These are phyloP conservation scores for Irena cyanogastra DNA, from an alignment of 2,113 vertebrate genomes.

Conservation along the genomic window DNA sequence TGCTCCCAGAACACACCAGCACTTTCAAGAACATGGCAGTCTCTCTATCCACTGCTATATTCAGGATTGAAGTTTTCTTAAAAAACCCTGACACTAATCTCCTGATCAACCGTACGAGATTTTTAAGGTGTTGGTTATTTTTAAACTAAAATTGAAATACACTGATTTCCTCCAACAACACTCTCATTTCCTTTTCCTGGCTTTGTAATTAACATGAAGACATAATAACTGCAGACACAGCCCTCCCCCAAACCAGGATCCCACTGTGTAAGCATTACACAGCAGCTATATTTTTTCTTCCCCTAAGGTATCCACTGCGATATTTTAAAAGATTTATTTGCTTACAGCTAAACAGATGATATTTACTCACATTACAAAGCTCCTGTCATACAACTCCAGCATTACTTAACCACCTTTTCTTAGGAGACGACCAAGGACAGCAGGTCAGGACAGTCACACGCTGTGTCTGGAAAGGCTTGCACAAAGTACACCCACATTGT, in stretches of 20 bases:
- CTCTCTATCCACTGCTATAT: neutral
- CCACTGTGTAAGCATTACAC: neutral
- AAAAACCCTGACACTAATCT: neutral
- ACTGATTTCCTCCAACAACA: neutral
- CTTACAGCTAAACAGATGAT: neutral
- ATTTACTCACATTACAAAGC: neutral
- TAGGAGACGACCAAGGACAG: neutral
- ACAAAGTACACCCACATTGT: neutral
- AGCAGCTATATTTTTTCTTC: neutral
- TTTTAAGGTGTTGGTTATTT: neutral
- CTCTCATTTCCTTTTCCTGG: neutral
- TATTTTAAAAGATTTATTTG: slow-evolving; percentile 8
- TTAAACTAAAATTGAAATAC: slow-evolving; percentile 1
- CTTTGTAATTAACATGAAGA: neutral
- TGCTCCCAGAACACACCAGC: neutral
- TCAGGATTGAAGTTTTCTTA: neutral
- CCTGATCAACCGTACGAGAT: neutral
- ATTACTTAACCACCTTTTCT: neutral
- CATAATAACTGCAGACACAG: neutral
- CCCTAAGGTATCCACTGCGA: neutral
- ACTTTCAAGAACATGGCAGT: neutral
- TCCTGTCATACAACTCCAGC: neutral
- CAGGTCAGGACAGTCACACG: neutral
- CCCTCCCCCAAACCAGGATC: neutral
- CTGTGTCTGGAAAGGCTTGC: neutral